phyloP scores from a whole-genome alignment of 2,113 vertebrate species.

The Caranx ignobilis region DNA sequence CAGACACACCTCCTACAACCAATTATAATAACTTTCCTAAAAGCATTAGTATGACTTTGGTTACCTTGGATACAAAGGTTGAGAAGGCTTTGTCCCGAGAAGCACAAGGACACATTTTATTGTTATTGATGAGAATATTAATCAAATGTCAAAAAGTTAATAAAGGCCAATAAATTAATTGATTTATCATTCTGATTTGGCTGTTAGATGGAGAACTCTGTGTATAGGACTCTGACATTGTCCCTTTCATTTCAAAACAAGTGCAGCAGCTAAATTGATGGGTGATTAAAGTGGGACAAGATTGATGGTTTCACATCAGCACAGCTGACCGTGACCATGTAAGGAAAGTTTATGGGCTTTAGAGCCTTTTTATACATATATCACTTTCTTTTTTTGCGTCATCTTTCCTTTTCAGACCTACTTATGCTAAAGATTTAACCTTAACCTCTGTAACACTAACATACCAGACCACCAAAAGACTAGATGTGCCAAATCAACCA shows the following conservation, averaged over 20 bases:
- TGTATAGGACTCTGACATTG: slow-evolving; percentile 70
- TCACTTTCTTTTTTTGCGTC: neutral
- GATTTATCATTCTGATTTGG: slow-evolving; percentile 72
- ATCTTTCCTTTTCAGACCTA: neutral
- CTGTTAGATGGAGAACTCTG: slow-evolving; percentile 58
- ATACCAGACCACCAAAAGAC: too few relatives aligned
- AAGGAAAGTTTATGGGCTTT: slow-evolving; percentile 12
- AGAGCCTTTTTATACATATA: slow-evolving; percentile 17
- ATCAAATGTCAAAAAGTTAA: slow-evolving; percentile 80
- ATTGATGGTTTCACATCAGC: slow-evolving; percentile 73
- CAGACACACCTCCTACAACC: slow-evolving; percentile 11
- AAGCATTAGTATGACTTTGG: slow-evolving; percentile 32
- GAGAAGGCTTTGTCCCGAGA: slow-evolving; percentile 29
- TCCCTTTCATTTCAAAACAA: slow-evolving; percentile 77
- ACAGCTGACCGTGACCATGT: slow-evolving; percentile 47
- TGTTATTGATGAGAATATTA: slow-evolving; percentile 78
- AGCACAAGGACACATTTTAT: slow-evolving; percentile 75
- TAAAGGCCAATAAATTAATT: slow-evolving; percentile 77
- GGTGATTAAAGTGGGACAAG: slow-evolving; percentile 74
- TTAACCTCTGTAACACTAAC: neutral
- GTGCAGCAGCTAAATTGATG: slow-evolving; percentile 71
- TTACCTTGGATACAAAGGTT: slow-evolving; percentile 45
- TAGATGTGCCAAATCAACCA: too few relatives aligned
- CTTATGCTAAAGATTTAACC: neutral
- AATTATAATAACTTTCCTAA: slow-evolving; percentile 29